These are phyloP conservation scores for Ctenoplectra terminalis DNA, from an alignment of 1,140 invertebrate species.

Conservation along the genomic window DNA sequence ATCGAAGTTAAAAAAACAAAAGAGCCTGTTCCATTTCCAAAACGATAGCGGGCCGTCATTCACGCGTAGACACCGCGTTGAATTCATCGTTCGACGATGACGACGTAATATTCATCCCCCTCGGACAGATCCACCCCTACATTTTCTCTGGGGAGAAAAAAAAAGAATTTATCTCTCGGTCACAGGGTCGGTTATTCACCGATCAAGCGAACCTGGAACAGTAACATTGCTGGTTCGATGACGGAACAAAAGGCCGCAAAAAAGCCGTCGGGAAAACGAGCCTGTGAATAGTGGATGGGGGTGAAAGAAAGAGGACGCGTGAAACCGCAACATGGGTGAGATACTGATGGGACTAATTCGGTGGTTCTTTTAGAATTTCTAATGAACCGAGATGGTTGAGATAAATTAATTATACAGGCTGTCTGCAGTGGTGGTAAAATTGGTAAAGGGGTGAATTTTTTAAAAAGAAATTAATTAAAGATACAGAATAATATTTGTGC, in stretches of 20 bases:
- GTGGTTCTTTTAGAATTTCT: not conserved
- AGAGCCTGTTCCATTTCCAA: not conserved
- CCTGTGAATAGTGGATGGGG: not conserved
- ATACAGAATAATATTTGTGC: too few relatives aligned
- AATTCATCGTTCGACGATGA: conserved; percentile 16
- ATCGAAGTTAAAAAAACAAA: too few relatives aligned
- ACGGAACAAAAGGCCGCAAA: conserved; percentile 42
- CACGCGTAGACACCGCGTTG: not conserved
- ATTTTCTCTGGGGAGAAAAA: not conserved
- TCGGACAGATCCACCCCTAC: not conserved
- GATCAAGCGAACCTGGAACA: conserved; percentile 22
- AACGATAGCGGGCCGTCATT: not conserved
- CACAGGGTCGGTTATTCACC: conserved; percentile 39
- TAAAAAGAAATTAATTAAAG: too few relatives aligned
- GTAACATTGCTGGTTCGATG: conserved; percentile 37
- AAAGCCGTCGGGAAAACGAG: conserved; percentile 4
- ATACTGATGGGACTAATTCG: not conserved
- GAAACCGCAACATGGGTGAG: not conserved
- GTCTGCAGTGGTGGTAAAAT: too few relatives aligned
- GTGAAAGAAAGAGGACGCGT: not conserved
- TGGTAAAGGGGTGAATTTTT: too few relatives aligned
- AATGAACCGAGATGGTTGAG: too few relatives aligned
- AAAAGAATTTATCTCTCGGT: conserved; percentile 38
- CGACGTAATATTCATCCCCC: conserved; percentile 5
- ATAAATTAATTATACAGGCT: too few relatives aligned